phyloP scores from a whole-genome alignment of 1,140 invertebrate species.

The Meloidogyne exigua region DNA sequence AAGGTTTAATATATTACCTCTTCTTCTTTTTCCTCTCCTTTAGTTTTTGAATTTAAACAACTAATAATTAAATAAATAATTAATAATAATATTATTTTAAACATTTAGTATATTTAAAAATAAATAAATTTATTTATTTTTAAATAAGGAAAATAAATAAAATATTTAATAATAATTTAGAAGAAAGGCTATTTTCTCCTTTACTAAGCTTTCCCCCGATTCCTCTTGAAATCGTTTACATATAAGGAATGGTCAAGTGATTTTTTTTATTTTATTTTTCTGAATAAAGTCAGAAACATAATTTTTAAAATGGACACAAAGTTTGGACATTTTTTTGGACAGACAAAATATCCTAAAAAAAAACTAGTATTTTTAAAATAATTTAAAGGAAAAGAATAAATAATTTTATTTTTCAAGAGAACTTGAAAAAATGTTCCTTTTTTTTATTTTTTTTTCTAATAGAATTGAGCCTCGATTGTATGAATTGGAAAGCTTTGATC shows the following conservation, averaged over 20 bases:
- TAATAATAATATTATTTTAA: not conserved
- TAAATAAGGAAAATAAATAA: not conserved
- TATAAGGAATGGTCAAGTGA: not conserved
- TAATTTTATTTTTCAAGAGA: not conserved
- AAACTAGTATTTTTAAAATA: not conserved
- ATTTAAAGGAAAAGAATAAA: not conserved
- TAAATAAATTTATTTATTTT: not conserved
- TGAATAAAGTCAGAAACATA: not conserved
- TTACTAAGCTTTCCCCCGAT: not conserved
- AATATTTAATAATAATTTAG: not conserved
- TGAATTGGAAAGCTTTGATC: conserved; percentile 45
- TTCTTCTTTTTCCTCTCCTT: no score
- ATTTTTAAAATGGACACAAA: not conserved
- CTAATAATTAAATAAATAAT: not conserved
- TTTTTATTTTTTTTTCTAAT: conserved; percentile 5
- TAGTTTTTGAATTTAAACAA: not conserved
- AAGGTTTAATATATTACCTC: no score
- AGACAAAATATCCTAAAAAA: not conserved
- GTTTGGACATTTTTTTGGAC: not conserved
- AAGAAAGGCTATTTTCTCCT: not conserved
- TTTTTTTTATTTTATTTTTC: no score
- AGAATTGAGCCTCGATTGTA: conserved; percentile 33
- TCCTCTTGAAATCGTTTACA: not conserved
- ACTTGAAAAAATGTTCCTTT: not conserved
- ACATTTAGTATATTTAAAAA: not conserved